These are phyloP conservation scores for Cranoglanis bouderius DNA, from an alignment of 2,113 vertebrate species.

Conservation along the genomic window DNA sequence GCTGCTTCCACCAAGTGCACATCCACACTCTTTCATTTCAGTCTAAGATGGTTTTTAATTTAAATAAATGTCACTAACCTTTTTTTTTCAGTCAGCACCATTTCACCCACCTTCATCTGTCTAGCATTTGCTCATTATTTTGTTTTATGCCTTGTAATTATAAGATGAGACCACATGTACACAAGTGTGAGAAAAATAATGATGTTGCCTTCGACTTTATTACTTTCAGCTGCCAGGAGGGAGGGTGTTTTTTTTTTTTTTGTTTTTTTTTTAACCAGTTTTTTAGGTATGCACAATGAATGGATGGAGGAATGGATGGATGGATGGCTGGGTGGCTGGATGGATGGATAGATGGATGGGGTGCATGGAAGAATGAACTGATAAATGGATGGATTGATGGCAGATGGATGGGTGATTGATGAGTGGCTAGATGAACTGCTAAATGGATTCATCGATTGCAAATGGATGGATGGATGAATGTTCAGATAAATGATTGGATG, in stretches of 20 bases:
- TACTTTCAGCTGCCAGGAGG: constrained; percentile 3
- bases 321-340: neutral
- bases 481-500: neutral
- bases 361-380: neutral
- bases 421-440: neutral
- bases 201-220: neutral
- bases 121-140: constrained; percentile 34
- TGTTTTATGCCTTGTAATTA: constrained; percentile 19
- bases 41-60: constrained; percentile 1
- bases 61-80: constrained; percentile 38
- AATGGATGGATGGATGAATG: neutral
- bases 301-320: too few relatives aligned
- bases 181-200: constrained; percentile 2
- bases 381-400: neutral
- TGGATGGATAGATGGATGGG: neutral
- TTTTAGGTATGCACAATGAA: neutral
- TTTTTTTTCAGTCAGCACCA: neutral
- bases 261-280: neutral
- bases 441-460: neutral
- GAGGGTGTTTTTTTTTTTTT: neutral
- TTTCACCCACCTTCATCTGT: neutral
- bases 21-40: neutral
- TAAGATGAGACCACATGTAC: neutral
- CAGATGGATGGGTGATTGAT: neutral
- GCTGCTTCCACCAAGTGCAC: neutral